Base-by-base conservation (phyloP, 2,888 invertebrate genomes). In the Campaea margaritaria region DNA sequence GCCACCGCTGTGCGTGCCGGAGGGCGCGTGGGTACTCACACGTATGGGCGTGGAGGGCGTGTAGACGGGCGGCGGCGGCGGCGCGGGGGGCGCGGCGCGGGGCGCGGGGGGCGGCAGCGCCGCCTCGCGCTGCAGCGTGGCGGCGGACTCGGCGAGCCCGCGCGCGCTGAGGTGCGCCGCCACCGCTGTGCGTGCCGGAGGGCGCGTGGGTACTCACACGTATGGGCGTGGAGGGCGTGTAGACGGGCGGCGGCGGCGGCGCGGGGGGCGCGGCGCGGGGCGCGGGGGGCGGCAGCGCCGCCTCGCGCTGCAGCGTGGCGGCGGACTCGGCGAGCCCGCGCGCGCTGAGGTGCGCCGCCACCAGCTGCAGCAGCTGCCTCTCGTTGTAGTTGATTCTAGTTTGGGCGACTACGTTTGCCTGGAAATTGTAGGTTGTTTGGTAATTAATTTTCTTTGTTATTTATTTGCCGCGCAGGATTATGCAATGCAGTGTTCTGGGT, bases 301-400 rank as follows among this genome's bases (percentile, higher is more conserved):
- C 97, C 89, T 99, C 98, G 58, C 94, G 94, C 72, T 96, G 95
- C 64, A 99, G 88, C 49, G 93, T 89, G 0, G 93, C 87, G 0
- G 98, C 98, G 12, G 97, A 94, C 52, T 96, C 96, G 0, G 80
- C 61, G 49, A 96, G 93, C 0, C 97, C 98, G 73, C 97, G 95
- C 2, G 95, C 94, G 34, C 94, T 81, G 52, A 99, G 93, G 90
- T 99, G 98, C 57, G 97, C 96, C 76, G 97, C 95, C 46, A 99
- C 98, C 11, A 99, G 91, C 82, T 98, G 97, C 70, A 98, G 94
- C 36, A 99, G 91, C 85, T 99, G 99, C 44, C 96, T 95, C 82
- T 98, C 97, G 86, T 99, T 98, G 93, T 97, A 99, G 77, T 96
- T 96, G 62, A 99, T 99, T 66, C 96, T 95, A 0, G 99, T 99